Evolutionary conservation across 2,797 vertebrate genomes (phyloP).

Genomic region (Rhabdophis nuchalis): DNA sequence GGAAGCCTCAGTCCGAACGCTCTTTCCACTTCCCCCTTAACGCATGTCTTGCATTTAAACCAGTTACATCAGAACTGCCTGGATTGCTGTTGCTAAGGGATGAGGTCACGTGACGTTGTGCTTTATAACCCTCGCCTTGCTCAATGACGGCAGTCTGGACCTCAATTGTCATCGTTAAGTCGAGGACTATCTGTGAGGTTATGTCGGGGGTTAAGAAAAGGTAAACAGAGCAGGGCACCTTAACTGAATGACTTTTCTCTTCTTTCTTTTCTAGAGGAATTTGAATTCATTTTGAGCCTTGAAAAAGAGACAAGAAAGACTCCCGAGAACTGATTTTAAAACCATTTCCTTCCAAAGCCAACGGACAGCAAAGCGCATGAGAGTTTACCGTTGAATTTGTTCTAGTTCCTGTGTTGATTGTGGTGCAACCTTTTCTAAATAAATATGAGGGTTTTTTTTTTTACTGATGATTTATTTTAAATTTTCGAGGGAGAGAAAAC

Average conservation of each 20-base stretch:
- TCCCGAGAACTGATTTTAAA: not conserved
- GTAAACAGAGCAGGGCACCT: not conserved
- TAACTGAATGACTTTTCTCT: not conserved
- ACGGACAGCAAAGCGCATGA: not conserved
- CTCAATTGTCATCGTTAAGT: not conserved
- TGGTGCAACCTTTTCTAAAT: not conserved
- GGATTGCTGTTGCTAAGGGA: not conserved
- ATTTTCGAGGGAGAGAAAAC: not conserved
- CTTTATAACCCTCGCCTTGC: not conserved
- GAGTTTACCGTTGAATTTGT: not conserved
- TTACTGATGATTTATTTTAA: not conserved
- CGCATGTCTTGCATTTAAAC: not conserved
- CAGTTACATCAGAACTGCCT: too few relatives aligned
- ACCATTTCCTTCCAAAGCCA: not conserved
- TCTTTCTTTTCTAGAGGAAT: slow-evolving; percentile 80
- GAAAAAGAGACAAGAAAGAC: slow-evolving; percentile 72
- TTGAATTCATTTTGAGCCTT: slow-evolving; percentile 87
- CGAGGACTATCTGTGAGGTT: not conserved
- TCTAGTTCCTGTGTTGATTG: not conserved
- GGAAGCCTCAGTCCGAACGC: too few relatives aligned
- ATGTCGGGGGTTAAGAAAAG: not conserved
- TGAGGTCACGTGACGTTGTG: not conserved
- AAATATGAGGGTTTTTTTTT: not conserved
- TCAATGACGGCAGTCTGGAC: not conserved
- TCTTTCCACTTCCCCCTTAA: not conserved